Base-by-base conservation (phyloP, 2,797 vertebrate species). In the Thaleichthys pacificus region DNA sequence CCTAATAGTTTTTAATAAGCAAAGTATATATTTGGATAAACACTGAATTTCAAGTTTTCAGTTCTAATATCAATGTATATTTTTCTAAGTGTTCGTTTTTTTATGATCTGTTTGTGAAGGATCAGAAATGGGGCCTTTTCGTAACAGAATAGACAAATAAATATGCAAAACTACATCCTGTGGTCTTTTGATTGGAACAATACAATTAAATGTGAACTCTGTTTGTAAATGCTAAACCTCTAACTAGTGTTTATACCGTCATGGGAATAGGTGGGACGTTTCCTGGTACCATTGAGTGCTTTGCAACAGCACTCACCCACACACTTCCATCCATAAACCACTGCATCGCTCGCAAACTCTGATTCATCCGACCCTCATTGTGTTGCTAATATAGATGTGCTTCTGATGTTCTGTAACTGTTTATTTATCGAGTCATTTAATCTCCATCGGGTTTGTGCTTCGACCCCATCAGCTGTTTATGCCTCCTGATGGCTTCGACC, bases 21-120 rank as follows among this genome's bases (percentile, higher is more conserved):
- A 91, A 89, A 90, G 80, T 91, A 85, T 91, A 86, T 91, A 90
- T 92, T 91, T 90, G 86, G 91, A 91, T 87, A 86, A 90, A 93
- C 89, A 91, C 90, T 89, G 89, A 91, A 88, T 89, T 83, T 87
- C 78, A 80, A 84, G 78, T 84, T 88, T 89, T 83, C 84, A 87
- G 86, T 91, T 81, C 87, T 91, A 89, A 91, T 89, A 89, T 84
- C 88, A 88, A 81, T 82, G 82, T 93, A 89, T 92, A 91, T 92
- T 92, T 93, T 92, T 92, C 80, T 91, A 90, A 87, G 78, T 86
- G 75, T 85, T 71, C 75, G 69, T 87, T 79, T 90, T 68, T 70
- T 78, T 85, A 87, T 86, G 77, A 85, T 82, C 79, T 89, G 84
- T 86, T 86, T 88, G 83, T 84, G 82, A 90, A 86, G 86, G 88